Conservation (phyloP, 1,140 invertebrate species). For the Magallana gigas region DNA sequence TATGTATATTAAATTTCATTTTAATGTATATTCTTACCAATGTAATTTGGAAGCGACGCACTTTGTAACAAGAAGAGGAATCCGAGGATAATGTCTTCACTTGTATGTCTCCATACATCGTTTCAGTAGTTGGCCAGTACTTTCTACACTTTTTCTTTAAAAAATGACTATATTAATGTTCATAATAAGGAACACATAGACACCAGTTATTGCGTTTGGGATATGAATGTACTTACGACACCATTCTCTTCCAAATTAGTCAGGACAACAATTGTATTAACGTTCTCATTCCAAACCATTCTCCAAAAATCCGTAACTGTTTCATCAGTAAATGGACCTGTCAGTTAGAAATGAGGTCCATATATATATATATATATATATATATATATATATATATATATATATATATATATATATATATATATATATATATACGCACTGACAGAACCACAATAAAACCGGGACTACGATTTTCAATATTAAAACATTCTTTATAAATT, state of each 20-base stretch:
- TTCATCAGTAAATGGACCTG: not conserved
- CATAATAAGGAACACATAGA: too few relatives aligned
- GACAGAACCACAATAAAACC: too few relatives aligned
- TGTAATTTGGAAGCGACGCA: not conserved
- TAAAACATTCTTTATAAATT: too few relatives aligned
- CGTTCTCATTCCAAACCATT: slow-evolving; percentile 75
- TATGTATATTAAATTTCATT: too few relatives aligned
- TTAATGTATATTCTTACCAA: not conserved
- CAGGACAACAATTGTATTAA: slow-evolving; percentile 72
- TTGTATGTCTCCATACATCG: not conserved
- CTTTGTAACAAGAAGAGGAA: not conserved
- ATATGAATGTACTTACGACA: slow-evolving; percentile 57
- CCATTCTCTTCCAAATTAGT: slow-evolving; percentile 72
- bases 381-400: too few relatives aligned
- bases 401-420: too few relatives aligned
- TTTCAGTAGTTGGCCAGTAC: not conserved
- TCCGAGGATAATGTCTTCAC: not conserved
- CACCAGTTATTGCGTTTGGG: not conserved
- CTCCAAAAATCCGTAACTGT: slow-evolving; percentile 75
- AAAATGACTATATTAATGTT: too few relatives aligned
- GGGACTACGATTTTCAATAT: too few relatives aligned
- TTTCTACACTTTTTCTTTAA: not conserved
- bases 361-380: not conserved
- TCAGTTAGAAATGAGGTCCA: not conserved
- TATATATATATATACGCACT: too few relatives aligned